Evolutionary conservation across 1,140 invertebrate genomes (phyloP), one percentile per base, ranked within the genome.

Genomic region (Triops cancriformis): DNA sequence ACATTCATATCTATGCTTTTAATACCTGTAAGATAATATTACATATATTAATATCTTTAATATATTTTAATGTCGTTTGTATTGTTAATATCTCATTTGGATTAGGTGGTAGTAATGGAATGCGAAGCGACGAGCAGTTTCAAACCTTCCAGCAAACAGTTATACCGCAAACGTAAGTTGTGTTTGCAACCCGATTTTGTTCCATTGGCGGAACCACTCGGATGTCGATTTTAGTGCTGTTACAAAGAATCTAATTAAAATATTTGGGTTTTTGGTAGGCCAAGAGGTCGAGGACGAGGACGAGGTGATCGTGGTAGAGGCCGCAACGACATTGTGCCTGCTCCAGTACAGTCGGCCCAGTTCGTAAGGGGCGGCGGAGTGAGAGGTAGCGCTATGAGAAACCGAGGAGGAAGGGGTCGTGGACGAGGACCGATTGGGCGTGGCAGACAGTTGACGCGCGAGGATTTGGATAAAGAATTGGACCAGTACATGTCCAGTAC

Each of bases 401-500:
- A 78, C 81, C 9, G 43, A 81, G 51, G 80, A 41, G 81, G 82
- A 7, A 51, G 81, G 12, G 80, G 82, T 7, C 76, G 81, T 26
- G 80, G 82, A 26, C 64, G 45, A 26, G 72, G 79, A 37, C 72
- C 45, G 73, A 80, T 76, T 42, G 79, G 72, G 11, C 26, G 72
- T 10, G 74, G 72, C n/a, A 64, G 23, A 14, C 51, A 75, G 11
- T 78, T 82, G 9, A 86, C 86, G 0, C 86, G 85, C 79, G 87
- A 89, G 80, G 85, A 89, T 80, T 81, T 90, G 28, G 89, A 90
- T 79, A 84, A 84, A 26, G 86, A 90, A 77, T 81, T 90, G 23
- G 89, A 90, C 78, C 85, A 86, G 73, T 90, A 90, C 83, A 90
- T 90, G 89, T 85, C 88, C 0, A 86, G 85, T 78, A 87, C 87